phyloP scores from a whole-genome alignment of 2,113 vertebrate genomes.

The Gymnogyps californianus region DNA sequence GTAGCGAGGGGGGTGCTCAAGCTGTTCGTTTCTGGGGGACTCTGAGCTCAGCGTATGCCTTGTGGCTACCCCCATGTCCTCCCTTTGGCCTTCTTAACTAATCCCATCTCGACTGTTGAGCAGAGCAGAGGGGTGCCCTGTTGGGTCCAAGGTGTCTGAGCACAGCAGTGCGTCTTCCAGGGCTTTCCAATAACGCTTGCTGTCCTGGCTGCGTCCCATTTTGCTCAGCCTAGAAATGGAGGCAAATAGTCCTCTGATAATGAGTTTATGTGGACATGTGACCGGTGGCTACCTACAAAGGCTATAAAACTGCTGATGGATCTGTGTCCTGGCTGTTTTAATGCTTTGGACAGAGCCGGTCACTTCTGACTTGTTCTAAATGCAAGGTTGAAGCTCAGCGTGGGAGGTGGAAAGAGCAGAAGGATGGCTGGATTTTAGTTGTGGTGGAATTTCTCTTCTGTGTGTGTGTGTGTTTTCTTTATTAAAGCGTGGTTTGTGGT shows the following conservation, averaged over 20 bases:
- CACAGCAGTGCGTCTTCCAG: background rate
- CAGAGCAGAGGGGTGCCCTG: background rate
- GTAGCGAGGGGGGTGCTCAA: background rate
- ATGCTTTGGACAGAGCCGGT: background rate
- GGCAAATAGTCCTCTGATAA: background rate
- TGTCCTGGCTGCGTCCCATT: background rate
- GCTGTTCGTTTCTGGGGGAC: background rate
- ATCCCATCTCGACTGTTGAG: background rate
- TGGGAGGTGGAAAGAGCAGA: background rate
- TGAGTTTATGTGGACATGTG: background rate
- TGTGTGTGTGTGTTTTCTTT: background rate
- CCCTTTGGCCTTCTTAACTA: background rate
- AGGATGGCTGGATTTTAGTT: background rate
- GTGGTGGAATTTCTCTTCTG: background rate
- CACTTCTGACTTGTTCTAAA: background rate
- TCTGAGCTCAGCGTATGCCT: background rate
- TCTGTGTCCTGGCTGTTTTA: background rate
- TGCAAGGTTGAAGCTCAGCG: background rate
- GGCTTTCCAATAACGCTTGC: background rate
- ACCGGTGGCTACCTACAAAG: background rate
- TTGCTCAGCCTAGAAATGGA: background rate
- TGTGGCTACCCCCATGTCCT: background rate
- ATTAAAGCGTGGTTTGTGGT: background rate
- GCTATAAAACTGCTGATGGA: background rate
- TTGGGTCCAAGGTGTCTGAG: background rate